Percentiles rank a stretch among this genome's conserved stretches.
Conservation (phyloP, 2,113 vertebrate species). For the Bubo blakistoni region DNA sequence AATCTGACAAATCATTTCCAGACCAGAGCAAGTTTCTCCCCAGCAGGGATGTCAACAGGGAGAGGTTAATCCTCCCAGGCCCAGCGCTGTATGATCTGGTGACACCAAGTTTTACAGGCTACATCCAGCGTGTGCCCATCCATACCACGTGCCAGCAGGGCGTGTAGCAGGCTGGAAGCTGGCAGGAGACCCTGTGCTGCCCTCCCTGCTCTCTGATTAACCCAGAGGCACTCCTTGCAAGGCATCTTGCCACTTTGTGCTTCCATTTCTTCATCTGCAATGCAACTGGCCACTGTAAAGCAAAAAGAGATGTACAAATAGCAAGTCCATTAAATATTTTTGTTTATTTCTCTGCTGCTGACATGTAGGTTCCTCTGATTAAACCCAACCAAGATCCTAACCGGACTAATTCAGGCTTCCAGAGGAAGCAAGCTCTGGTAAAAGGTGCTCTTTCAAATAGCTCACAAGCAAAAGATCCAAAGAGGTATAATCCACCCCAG, state of each 20-base stretch:
- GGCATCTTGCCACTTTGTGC: background rate
- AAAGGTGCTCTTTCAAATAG: background rate
- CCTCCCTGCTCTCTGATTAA: background rate
- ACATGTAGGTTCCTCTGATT: background rate
- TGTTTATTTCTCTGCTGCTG: background rate
- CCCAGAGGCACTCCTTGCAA: background rate
- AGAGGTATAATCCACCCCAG: background rate
- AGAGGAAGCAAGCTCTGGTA: background rate
- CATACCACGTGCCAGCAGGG: fast-evolving
- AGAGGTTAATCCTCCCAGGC: background rate
- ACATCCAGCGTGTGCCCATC: fast-evolving
- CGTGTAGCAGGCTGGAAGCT: background rate
- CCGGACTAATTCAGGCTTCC: background rate
- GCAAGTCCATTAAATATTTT: fast-evolving
- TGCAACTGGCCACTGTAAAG: background rate
- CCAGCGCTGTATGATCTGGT: background rate
- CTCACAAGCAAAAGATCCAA: background rate
- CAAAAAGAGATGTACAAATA: background rate
- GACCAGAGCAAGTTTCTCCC: background rate
- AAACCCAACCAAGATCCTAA: background rate
- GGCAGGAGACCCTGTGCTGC: background rate
- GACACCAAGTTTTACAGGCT: background rate
- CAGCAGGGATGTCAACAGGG: background rate
- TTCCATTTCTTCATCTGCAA: background rate
- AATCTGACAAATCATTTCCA: background rate